Evolutionary conservation across 1,140 invertebrate species (phyloP), one percentile per base, ranked within the genome.

Genomic region (Cheumatopsyche charites): DNA sequence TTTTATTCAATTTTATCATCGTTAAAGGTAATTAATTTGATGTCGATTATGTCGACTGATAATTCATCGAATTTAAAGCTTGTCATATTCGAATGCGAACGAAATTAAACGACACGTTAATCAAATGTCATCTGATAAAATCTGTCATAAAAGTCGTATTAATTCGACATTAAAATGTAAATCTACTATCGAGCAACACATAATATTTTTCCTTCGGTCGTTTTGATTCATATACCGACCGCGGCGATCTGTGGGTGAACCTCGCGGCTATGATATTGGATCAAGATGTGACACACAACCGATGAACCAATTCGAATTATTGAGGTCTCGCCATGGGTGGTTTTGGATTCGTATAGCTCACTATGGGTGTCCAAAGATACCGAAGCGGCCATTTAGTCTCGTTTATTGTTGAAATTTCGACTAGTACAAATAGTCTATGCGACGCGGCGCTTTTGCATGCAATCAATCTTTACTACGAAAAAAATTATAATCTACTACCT

Each of bases 281-380:
- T 15, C 62, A 42, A 42, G 62, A 63, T 63, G 62, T 63, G 62
- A 63, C 62, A 63, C 29, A 6, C 21, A 19, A 19, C 21, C 42
- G 23, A n/a, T 63, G 11, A 15, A 15, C 62, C 36, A 63, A 23
- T 42, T 58, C 62, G 36, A 15, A 25, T 17, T 63, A 63, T 63
- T 42, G 29, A 26, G 62, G 62, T 63, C 62, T 63, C 62, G 62
- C 62, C 62, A 63, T 63, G 62, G 62, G 62, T 63, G 62, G 62
- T 63, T 63, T 63, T 25, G 5, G 55, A 25, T 19, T 58, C 55
- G 55, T 3, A 36, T 36, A 36, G 62, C 15, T 41, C 62, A 63
- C 62, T 63, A 63, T 63, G 62, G 62, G 62, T 63, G 62, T 63
- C 62, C 62, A 42, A 29, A 45, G 62, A 45, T 45, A 45, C 15